Evolutionary conservation across 2,113 vertebrate genomes (phyloP).

Genomic region (Nothocercus julius): DNA sequence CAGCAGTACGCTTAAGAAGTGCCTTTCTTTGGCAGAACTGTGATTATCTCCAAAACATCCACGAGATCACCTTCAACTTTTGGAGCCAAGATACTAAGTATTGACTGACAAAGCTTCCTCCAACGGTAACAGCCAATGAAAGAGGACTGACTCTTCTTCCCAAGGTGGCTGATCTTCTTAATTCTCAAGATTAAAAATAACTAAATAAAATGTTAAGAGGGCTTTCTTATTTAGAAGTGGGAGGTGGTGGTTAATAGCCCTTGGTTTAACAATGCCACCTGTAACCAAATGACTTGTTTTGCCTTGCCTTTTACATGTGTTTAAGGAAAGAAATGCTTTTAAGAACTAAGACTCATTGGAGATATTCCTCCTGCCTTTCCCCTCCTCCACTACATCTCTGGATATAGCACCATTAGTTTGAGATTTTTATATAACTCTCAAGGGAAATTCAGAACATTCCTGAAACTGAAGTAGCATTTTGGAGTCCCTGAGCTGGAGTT

Average conservation of each 20-base stretch:
- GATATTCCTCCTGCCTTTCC: not conserved
- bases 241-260: not conserved
- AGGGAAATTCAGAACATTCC: constrained; percentile 48
- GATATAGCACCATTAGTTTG: not conserved
- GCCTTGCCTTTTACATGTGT: not conserved
- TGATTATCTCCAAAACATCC: not conserved
- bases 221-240: not conserved
- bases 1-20: not conserved
- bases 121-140: not conserved
- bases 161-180: not conserved
- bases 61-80: not conserved
- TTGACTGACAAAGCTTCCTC: not conserved
- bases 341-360: not conserved
- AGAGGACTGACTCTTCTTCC: not conserved
- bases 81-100: not conserved
- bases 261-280: not conserved
- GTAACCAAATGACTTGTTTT: not conserved
- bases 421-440: constrained; percentile 37
- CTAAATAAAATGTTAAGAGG: no score
- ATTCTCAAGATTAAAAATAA: not conserved
- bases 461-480: constrained; percentile 41
- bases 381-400: not conserved
- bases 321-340: not conserved
- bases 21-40: not conserved
- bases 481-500: constrained; percentile 9